These are phyloP conservation scores for Xestia c-nigrum DNA, from an alignment of 2,888 invertebrate species.

Conservation along the genomic window DNA sequence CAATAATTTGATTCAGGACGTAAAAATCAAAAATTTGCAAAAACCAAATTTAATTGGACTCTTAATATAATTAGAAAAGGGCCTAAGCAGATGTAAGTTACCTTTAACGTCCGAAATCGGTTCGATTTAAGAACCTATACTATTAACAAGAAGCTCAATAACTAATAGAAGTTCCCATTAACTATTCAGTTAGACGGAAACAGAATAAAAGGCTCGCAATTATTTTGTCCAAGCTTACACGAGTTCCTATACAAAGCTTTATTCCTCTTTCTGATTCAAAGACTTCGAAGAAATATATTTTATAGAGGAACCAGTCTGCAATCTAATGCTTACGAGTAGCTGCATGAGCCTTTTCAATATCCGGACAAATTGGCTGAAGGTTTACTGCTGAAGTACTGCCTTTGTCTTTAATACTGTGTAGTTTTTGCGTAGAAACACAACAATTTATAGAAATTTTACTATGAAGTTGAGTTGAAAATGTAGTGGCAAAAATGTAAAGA, in stretches of 20 bases:
- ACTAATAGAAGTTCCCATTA: conserved; percentile 24
- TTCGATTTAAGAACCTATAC: not conserved
- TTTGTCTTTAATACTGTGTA: conserved; percentile 11
- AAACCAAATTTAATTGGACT: too few species aligned
- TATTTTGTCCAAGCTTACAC: conserved; percentile 17
- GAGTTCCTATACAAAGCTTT: conserved; percentile 22
- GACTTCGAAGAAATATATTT: conserved; percentile 37
- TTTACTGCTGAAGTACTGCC: conserved; percentile 4
- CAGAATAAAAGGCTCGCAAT: not conserved
- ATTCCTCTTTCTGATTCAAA: conserved; percentile 17
- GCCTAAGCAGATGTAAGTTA: not conserved
- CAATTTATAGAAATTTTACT: not conserved
- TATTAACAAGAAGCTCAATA: not conserved
- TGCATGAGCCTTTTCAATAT: conserved; percentile 45
- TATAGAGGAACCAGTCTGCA: conserved; percentile 21
- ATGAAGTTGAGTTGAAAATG: not conserved
- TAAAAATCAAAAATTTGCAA: too few species aligned
- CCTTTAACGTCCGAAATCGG: not conserved
- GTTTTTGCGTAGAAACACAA: conserved; percentile 8
- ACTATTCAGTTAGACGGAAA: conserved; percentile 23
- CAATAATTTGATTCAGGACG: too few species aligned
- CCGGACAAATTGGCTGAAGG: conserved; percentile 37
- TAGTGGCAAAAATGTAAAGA: not conserved
- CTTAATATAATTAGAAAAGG: not conserved
- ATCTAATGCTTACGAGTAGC: conserved; percentile 24